Percentiles rank a stretch among this genome's conserved stretches.
Conservation (phyloP, 1,140 invertebrate genomes). For the Pygmarrhopalites habei region DNA sequence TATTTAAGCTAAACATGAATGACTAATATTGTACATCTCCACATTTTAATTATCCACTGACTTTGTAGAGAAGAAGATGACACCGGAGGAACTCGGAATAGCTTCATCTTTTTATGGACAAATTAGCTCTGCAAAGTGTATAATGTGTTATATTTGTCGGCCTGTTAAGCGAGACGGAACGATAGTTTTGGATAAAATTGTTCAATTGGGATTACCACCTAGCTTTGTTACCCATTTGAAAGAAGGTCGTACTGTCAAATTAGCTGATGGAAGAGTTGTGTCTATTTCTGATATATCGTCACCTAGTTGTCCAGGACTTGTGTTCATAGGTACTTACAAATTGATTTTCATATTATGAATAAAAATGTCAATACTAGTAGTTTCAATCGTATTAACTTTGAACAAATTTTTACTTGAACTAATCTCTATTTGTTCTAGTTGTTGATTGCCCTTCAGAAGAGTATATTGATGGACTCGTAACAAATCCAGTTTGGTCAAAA, state of each 20-base stretch:
- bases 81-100: too few species aligned
- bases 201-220: constrained; percentile 66
- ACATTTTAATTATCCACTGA: too few species aligned
- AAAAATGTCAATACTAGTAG: constrained; percentile 42
- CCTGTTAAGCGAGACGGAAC: constrained; percentile 50
- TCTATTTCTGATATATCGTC: constrained; percentile 66
- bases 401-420: too few species aligned
- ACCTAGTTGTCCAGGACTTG: constrained; percentile 60
- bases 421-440: too few species aligned
- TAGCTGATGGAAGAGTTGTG: constrained; percentile 66
- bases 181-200: constrained; percentile 70
- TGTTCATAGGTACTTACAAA: constrained; percentile 61
- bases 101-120: too few species aligned
- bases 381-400: constrained; percentile 68
- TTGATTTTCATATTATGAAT: constrained; percentile 1
- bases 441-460: constrained; percentile 69
- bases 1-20: too few species aligned
- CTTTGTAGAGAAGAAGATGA: too few species aligned
- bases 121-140: too few species aligned
- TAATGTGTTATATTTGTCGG: constrained; percentile 46
- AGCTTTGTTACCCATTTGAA: constrained; percentile 77
- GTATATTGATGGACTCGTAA: constrained; percentile 55
- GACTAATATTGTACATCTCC: too few species aligned
- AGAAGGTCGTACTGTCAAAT: constrained; percentile 64
- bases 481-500: constrained; percentile 48